Evolutionary conservation across 2,113 vertebrate species (phyloP).

Genomic region (Lepus americanus): DNA sequence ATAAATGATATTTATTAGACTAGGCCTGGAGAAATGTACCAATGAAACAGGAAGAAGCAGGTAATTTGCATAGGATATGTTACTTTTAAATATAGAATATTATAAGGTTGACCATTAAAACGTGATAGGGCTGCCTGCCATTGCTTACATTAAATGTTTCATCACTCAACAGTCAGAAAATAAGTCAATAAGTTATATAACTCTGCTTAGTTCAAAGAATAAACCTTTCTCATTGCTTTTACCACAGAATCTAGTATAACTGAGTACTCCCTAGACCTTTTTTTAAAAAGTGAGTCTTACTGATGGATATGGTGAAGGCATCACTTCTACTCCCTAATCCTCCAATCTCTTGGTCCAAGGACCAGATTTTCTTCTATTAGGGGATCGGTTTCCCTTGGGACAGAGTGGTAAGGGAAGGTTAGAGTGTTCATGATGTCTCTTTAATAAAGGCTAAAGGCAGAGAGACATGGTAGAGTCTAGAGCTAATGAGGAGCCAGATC

Average conservation of each 20-base stretch:
- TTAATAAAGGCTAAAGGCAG: not conserved
- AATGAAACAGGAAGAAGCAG: not conserved
- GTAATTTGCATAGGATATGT: not conserved
- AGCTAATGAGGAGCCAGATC: not conserved
- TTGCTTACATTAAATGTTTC: not conserved
- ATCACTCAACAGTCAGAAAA: not conserved
- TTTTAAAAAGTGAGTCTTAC: not conserved
- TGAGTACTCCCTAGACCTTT: not conserved
- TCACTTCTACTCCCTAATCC: not conserved
- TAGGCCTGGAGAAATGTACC: not conserved
- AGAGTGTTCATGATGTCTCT: not conserved
- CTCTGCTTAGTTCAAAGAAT: not conserved
- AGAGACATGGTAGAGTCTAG: not conserved
- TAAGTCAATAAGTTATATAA: not conserved
- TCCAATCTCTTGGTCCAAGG: not conserved
- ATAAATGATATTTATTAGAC: fast-evolving
- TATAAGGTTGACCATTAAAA: not conserved
- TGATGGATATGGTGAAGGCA: not conserved
- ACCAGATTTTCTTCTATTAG: not conserved
- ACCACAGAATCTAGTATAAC: not conserved
- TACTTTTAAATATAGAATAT: slow-evolving; percentile 17
- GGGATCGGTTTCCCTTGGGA: not conserved
- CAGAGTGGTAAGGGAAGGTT: not conserved
- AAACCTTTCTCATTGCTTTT: not conserved
- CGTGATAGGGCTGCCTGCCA: not conserved